Evolutionary conservation across 53 echinoderm and acorn worm genomes (phyloP), one percentile per base, ranked within the genome.

Genomic region (Mesocentrotus franciscanus): DNA sequence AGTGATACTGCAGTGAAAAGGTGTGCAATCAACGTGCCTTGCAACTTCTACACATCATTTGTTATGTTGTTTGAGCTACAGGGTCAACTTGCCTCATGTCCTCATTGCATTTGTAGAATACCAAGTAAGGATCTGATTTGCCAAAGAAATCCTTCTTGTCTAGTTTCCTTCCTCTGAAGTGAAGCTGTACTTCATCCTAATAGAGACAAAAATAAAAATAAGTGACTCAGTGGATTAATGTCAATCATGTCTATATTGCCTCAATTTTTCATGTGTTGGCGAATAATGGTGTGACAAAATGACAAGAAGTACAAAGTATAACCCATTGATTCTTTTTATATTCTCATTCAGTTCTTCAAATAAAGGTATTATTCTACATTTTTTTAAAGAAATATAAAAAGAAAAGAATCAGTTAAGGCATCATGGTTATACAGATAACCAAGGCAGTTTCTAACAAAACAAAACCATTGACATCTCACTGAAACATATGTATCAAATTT

Each of bases 61-160:
- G 20, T 68, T 26, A 68, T 13, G 2, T 17, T 61, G 22, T 68
- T 4, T 6, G 49, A 6, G 49, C 49, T 49, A 49, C 49, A 49
- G 20, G 68, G 68, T 74, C 18, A 81, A 96, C 97, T 96, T 96
- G 97, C 98, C 97, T 96, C 33, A 92, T 97, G 60, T 99, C 99
- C 87, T 99, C 99, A 95, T 99, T 99, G 78, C 99, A 99, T 61
- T 98, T 95, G 95, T 99, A 96, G 92, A 99, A 99, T 24, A 99
- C 95, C 90, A 99, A 95, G 95, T 96, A 99, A 83, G 99, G 99
- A 93, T 99, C 99, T 13, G 99, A 99, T 93, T 99, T 99, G 61
- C 99, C 99, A 72, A 99, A 96, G 90, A 99, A 99, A 81, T 99
- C 99, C 85, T 98, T 99, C 96, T 99, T 99, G 96, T 99, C 99